A percentile compares a stretch with the other conserved stretches of the same genome.
phyloP scores from a whole-genome alignment of 2,113 vertebrate genomes.

The Lophura nycthemera region DNA sequence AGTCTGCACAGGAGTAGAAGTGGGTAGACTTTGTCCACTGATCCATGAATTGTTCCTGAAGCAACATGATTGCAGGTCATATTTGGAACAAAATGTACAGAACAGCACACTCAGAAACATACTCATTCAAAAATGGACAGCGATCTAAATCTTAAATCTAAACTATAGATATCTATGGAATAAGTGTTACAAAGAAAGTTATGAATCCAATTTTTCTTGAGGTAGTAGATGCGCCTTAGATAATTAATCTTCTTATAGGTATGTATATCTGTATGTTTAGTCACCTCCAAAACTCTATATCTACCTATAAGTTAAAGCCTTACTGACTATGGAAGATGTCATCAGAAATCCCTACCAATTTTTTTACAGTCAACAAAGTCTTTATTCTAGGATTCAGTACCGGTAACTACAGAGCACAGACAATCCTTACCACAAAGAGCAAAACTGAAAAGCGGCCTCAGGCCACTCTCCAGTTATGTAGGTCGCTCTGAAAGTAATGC shows the following conservation, averaged over 20 bases:
- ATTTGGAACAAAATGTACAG: background rate
- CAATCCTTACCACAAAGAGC: background rate
- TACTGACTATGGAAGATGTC: background rate
- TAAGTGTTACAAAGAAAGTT: background rate
- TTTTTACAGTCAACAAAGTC: background rate
- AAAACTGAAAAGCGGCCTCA: background rate
- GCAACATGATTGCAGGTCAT: fast-evolving
- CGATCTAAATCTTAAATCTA: background rate
- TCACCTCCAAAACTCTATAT: background rate
- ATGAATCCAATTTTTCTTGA: background rate
- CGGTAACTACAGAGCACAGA: background rate
- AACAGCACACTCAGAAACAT: background rate
- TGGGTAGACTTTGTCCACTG: background rate
- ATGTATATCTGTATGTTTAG: background rate
- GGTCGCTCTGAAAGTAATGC: too few relatives aligned
- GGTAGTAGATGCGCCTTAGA: background rate
- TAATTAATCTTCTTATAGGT: background rate
- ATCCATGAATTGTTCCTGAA: background rate
- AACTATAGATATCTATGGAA: background rate
- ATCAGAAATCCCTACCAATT: background rate
- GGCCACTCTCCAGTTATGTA: background rate
- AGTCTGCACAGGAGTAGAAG: background rate
- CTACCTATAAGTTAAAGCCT: background rate
- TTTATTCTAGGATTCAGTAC: background rate
- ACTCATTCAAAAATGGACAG: background rate